Conservation (phyloP, 2,113 vertebrate genomes). For the Cnemophilus loriae region DNA sequence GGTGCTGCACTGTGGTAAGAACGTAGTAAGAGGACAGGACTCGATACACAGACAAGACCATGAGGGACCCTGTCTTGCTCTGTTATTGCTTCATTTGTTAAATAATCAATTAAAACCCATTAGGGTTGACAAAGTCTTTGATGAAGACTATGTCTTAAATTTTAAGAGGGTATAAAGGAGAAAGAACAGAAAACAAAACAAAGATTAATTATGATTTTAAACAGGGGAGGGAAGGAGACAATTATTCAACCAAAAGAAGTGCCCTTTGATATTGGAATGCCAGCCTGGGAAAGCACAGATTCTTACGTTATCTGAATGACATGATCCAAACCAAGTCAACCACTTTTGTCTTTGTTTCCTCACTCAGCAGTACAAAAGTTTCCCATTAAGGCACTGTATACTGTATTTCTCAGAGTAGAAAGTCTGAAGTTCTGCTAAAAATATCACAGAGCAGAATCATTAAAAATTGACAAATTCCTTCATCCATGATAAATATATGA, state of each 20-base stretch:
- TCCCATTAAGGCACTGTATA: not conserved
- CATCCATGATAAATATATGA: not conserved
- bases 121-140: not conserved
- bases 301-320: not conserved
- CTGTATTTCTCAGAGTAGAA: not conserved
- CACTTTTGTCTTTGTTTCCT: not conserved
- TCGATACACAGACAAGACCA: not conserved
- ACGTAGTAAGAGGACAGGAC: accelerated
- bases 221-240: not conserved
- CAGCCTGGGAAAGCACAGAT: not conserved
- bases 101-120: not conserved
- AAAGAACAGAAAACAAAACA: not conserved
- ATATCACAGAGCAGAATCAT: not conserved
- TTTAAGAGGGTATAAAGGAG: not conserved
- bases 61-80: not conserved
- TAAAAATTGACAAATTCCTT: not conserved
- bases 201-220: not conserved
- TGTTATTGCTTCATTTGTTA: not conserved
- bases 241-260: not conserved
- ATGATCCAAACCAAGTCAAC: not conserved
- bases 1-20: not conserved
- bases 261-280: not conserved
- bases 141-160: not conserved
- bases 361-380: not conserved
- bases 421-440: not conserved